Conservation (phyloP, 2,888 invertebrate genomes). For the Barypeithes pellucidus region DNA sequence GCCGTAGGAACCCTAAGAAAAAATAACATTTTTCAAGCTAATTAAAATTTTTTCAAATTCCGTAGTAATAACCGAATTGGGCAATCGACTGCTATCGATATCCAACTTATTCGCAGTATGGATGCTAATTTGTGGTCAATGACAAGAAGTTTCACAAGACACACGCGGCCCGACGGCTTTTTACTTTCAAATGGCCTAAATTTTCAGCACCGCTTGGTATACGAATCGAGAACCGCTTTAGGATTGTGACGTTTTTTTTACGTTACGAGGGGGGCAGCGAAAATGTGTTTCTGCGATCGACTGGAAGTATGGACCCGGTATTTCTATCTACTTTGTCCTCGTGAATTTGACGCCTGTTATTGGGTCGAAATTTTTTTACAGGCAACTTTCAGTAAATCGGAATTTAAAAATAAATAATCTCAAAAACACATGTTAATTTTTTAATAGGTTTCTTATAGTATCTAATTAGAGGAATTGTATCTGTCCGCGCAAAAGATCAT, state of each 20-base stretch:
- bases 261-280: not conserved
- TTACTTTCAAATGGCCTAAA: constrained; percentile 56
- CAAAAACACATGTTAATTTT: too few species aligned
- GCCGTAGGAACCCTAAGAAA: not conserved
- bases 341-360: too few species aligned
- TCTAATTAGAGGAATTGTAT: too few species aligned
- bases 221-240: constrained; percentile 5
- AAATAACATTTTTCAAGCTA: not conserved
- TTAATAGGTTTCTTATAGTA: too few species aligned
- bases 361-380: too few species aligned
- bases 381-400: too few species aligned
- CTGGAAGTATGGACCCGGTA: too few species aligned
- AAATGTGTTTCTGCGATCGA: too few species aligned
- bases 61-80: constrained; percentile 20
- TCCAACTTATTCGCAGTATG: constrained; percentile 22
- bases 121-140: constrained; percentile 55
- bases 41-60: constrained; percentile 18
- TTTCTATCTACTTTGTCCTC: too few species aligned
- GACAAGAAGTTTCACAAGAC: constrained; percentile 50
- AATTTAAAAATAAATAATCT: too few species aligned
- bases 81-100: constrained; percentile 24
- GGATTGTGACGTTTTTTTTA: constrained; percentile 6
- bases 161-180: constrained; percentile 32
- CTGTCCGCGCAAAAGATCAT: too few species aligned
- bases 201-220: constrained; percentile 39